These are phyloP conservation scores for Percopsis transmontana DNA, from an alignment of 2,113 vertebrate genomes.

Conservation along the genomic window DNA sequence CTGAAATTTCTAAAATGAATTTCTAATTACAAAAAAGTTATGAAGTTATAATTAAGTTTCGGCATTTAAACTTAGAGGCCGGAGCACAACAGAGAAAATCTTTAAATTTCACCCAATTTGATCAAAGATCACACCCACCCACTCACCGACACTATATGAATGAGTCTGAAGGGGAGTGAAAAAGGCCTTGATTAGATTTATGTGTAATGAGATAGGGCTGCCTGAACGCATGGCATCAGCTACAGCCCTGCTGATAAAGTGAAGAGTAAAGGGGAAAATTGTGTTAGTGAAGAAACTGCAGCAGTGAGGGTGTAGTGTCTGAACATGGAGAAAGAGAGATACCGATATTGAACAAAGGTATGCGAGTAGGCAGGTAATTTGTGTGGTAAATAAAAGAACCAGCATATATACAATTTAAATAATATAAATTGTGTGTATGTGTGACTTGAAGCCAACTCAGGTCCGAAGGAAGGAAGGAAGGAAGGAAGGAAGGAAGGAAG, in stretches of 20 bases:
- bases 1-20: neutral
- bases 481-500: neutral
- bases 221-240: constrained; percentile 31
- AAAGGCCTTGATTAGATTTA: constrained; percentile 53
- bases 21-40: too few relatives aligned
- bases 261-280: constrained; percentile 36
- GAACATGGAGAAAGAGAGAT: constrained; percentile 7
- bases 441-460: neutral
- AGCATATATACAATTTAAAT: too few relatives aligned
- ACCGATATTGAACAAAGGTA: too few relatives aligned
- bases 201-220: constrained; percentile 47
- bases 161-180: constrained; percentile 24
- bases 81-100: neutral
- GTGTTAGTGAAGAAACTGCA: constrained; percentile 33
- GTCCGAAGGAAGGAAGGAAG: neutral
- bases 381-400: too few relatives aligned
- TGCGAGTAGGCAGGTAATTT: too few relatives aligned
- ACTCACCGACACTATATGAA: constrained; percentile 18
- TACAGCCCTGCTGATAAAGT: constrained; percentile 38
- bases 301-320: constrained; percentile 23
- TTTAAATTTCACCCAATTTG: constrained; percentile 1
- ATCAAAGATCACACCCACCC: constrained; percentile 20
- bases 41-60: too few relatives aligned
- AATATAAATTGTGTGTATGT: neutral
- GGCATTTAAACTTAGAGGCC: neutral